phyloP scores from a whole-genome alignment of 2,888 invertebrate species.

The Stramonita haemastoma region DNA sequence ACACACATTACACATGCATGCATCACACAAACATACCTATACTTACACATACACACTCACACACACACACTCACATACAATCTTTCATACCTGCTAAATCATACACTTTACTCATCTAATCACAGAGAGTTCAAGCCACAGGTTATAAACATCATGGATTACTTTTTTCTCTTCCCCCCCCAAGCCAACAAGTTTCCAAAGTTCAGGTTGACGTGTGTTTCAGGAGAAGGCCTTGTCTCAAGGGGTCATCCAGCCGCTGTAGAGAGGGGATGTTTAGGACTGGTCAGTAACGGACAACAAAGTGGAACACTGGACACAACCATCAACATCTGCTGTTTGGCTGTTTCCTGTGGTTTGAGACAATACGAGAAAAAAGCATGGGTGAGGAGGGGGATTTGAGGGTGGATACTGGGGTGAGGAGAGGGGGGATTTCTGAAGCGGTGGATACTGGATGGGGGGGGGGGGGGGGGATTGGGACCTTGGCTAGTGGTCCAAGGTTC shows the following conservation, averaged over 20 bases:
- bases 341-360: too few relatives aligned
- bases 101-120: not conserved
- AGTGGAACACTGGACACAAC: too few relatives aligned
- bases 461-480: too few relatives aligned
- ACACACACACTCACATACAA: not conserved
- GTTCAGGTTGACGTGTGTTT: not conserved
- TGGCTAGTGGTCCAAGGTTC: too few relatives aligned
- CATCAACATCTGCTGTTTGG: too few relatives aligned
- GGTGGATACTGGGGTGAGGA: too few relatives aligned
- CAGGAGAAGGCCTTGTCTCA: slow-evolving; percentile 22
- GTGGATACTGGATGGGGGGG: too few relatives aligned
- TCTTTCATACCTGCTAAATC: not conserved
- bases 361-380: too few relatives aligned
- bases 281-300: too few relatives aligned
- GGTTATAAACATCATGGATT: not conserved
- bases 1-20: not conserved
- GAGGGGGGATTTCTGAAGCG: too few relatives aligned
- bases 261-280: not conserved
- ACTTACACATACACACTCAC: not conserved
- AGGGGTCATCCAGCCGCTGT: not conserved
- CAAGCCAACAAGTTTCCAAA: not conserved
- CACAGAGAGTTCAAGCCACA: not conserved
- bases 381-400: too few relatives aligned
- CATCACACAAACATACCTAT: not conserved
- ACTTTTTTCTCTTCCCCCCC: not conserved